Evolutionary conservation across 1,140 invertebrate species (phyloP).

Genomic region (Steinernema khuongi): DNA sequence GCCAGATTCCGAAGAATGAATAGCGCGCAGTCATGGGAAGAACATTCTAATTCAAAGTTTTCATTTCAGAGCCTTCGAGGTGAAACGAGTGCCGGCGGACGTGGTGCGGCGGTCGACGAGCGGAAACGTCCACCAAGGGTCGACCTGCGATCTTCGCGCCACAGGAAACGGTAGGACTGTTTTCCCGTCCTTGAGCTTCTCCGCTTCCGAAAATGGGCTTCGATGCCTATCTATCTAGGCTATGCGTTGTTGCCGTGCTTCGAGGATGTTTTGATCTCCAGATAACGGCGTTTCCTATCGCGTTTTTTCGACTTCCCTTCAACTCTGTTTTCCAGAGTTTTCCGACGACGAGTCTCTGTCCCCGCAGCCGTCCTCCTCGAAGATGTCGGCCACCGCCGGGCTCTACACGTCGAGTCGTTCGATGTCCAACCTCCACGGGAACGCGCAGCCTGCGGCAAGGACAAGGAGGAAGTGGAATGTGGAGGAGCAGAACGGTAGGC

Average conservation of each 20-base stretch:
- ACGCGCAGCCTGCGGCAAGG: not conserved
- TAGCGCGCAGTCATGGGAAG: slow-evolving; percentile 18
- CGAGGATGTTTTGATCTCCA: slow-evolving; percentile 14
- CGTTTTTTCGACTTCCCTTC: not conserved
- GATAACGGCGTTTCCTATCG: not conserved
- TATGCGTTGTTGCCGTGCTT: slow-evolving; percentile 7
- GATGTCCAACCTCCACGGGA: slow-evolving; percentile 1
- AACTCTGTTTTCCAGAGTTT: not conserved
- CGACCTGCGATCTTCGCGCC: not conserved
- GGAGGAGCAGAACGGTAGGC: not conserved
- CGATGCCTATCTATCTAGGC: not conserved
- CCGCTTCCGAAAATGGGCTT: slow-evolving; percentile 2
- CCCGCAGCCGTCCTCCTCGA: not conserved
- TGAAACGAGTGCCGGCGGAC: slow-evolving; percentile 37
- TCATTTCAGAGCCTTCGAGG: slow-evolving; percentile 21
- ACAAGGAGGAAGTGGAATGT: not conserved
- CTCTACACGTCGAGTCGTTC: not conserved
- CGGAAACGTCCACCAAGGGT: slow-evolving; percentile 23
- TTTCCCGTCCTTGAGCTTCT: slow-evolving; percentile 7
- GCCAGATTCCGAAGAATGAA: not conserved
- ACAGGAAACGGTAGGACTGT: slow-evolving; percentile 15
- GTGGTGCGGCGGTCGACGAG: slow-evolving; percentile 32
- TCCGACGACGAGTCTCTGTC: slow-evolving; percentile 4
- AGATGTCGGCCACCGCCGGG: slow-evolving; percentile 6
- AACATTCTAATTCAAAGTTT: not conserved